Evolutionary conservation across 2,113 vertebrate species (phyloP).

Genomic region (Tympanuchus pallidicinctus): DNA sequence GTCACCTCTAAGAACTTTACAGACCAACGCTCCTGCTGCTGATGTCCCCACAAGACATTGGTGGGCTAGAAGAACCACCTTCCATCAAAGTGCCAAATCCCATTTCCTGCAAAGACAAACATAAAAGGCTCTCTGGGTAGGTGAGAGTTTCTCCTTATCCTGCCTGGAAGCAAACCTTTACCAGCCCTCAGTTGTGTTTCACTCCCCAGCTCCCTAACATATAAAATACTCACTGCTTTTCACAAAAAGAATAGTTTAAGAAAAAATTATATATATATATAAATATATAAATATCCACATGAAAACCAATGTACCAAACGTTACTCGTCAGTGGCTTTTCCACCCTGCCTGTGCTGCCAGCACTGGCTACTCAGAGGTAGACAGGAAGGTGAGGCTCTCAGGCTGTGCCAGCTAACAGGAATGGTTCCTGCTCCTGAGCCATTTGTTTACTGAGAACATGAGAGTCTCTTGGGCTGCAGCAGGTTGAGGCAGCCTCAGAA

Average conservation of each 20-base stretch:
- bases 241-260: background rate
- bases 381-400: background rate
- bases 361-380: background rate
- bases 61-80: background rate
- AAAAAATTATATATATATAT: background rate
- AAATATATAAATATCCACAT: too few species aligned
- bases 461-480: fast-evolving
- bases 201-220: background rate
- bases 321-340: background rate
- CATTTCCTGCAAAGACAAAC: background rate
- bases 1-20: background rate
- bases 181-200: background rate
- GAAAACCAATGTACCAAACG: background rate
- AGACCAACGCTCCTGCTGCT: background rate
- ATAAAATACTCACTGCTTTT: background rate
- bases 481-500: background rate
- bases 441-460: background rate
- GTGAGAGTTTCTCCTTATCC: background rate
- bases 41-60: background rate
- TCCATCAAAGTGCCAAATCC: background rate
- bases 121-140: background rate
- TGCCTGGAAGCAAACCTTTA: fast-evolving
- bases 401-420: background rate
- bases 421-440: background rate
- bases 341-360: background rate